Evolutionary conservation across 2,113 vertebrate species (phyloP), one percentile per base, ranked within the genome.

Genomic region (Menura novaehollandiae): DNA sequence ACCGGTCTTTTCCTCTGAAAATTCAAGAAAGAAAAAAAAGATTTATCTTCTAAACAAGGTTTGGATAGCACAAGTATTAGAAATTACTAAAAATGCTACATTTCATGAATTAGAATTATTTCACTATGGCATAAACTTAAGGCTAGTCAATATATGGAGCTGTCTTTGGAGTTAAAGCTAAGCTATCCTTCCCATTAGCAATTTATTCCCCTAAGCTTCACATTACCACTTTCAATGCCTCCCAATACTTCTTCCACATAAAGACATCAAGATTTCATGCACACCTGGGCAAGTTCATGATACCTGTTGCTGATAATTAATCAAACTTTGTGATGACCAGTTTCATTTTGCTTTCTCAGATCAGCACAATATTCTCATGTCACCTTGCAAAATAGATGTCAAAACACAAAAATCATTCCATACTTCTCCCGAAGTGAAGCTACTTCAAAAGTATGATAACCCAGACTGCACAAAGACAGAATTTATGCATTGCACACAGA

Each of bases 1-100:
- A 98, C 98, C 0, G 99, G 99, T 95, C 99, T 98, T 97, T 99
- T 98, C 97, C 99, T 99, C 99, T 99, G 96, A 28, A 93, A 73
- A 95, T 24, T 62, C 41, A 90, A 44, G 59, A 51, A 32, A 51
- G 17, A 21, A 64, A 14, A 14, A 41, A 14, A 17, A 72, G 1
- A 6, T 85, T 89, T 84, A 87, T 47, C 13, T 44, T 83, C 67
- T 58, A 71, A 62, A 7, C 53, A n/a, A 60, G 39, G 37, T 52
- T 51, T 49, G 44, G 16, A 39, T 11, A 91, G 35, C 15, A 51
- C 17, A 76, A 83, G 18, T 35, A 71, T 39, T 46, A 81, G 33
- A 62, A 84, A 39, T 41, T 62, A 68, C 30, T 47, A 62, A 35
- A 46, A 71, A 52, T 15, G 17, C 39, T 59, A 1, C 9, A 41